These are phyloP conservation scores for Alcis repandata DNA, from an alignment of 2,888 invertebrate genomes.

Conservation along the genomic window DNA sequence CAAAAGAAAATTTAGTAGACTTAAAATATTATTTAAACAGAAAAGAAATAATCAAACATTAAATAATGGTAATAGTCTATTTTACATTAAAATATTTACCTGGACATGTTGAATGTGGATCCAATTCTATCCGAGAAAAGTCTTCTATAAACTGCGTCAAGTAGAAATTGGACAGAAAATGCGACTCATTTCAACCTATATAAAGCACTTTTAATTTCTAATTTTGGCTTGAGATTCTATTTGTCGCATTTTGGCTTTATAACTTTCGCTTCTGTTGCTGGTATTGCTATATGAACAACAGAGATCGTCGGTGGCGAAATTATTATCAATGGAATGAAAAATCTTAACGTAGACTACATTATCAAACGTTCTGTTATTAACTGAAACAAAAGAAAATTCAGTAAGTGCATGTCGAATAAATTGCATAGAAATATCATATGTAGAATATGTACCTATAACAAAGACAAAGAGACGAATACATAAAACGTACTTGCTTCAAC, in stretches of 20 bases:
- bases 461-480: background rate
- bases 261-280: conserved; percentile 1
- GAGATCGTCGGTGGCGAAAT: background rate
- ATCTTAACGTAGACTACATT: conserved; percentile 14
- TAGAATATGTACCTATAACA: too few relatives aligned
- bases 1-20: background rate
- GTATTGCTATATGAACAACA: conserved; percentile 12
- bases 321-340: background rate
- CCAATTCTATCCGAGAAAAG: conserved; percentile 22
- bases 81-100: conserved; percentile 40
- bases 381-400: conserved; percentile 38
- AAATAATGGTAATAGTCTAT: background rate
- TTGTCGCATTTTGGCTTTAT: conserved; percentile 43
- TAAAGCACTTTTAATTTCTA: conserved; percentile 50
- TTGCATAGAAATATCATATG: conserved; percentile 5
- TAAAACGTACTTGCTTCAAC: conserved; percentile 9
- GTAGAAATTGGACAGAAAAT: conserved; percentile 49
- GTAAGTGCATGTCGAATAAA: conserved; percentile 13
- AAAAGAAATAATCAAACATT: background rate
- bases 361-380: conserved; percentile 5
- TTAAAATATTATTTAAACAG: too few relatives aligned
- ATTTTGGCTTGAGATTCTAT: conserved; percentile 56
- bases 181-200: conserved; percentile 59
- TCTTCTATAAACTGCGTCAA: conserved; percentile 46
- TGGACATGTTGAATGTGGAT: conserved; percentile 39